A percentile compares a stretch with the other conserved stretches of the same genome.
Conservation (phyloP, 37 sponge, comb jelly and placozoan genomes). For the Diacarnus erythraeanus region DNA sequence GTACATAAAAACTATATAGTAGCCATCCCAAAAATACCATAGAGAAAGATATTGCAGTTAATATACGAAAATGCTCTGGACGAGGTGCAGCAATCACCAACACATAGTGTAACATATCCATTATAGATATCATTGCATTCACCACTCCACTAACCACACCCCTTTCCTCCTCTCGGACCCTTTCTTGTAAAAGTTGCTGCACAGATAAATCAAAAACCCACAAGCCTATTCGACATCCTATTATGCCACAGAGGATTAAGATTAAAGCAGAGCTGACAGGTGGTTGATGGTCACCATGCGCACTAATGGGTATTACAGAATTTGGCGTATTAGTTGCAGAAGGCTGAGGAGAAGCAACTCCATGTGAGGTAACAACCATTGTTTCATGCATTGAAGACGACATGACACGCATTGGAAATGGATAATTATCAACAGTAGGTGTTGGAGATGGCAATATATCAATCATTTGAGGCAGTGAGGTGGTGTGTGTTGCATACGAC, state of each 20-base stretch:
- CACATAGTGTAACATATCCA: slow-evolving; percentile 90
- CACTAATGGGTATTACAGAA: neutral
- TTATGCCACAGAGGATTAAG: slow-evolving; percentile 71
- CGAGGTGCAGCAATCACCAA: slow-evolving; percentile 79
- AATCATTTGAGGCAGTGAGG: neutral
- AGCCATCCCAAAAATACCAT: slow-evolving; percentile 63
- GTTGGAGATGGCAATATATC: slow-evolving; percentile 1
- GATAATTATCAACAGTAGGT: neutral
- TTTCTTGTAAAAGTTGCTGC: slow-evolving; percentile 86
- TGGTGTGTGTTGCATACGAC: neutral
- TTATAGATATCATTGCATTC: slow-evolving; percentile 88
- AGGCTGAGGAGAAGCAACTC: no score
- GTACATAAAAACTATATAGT: slow-evolving; percentile 62
- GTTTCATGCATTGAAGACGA: no score
- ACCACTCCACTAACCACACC: slow-evolving; percentile 94
- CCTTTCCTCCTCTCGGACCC: slow-evolving; percentile 77
- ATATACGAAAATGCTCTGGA: slow-evolving; percentile 74
- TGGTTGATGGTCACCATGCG: neutral
- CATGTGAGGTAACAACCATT: no score
- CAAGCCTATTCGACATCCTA: slow-evolving; percentile 83
- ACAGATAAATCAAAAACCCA: slow-evolving; percentile 94
- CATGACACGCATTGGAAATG: neutral
- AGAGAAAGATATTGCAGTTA: slow-evolving; percentile 73
- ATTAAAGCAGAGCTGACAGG: slow-evolving; percentile 26
- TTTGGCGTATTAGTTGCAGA: no score